Evolutionary conservation across 2,888 invertebrate species (phyloP).

Genomic region (Drosophila bunnanda): DNA sequence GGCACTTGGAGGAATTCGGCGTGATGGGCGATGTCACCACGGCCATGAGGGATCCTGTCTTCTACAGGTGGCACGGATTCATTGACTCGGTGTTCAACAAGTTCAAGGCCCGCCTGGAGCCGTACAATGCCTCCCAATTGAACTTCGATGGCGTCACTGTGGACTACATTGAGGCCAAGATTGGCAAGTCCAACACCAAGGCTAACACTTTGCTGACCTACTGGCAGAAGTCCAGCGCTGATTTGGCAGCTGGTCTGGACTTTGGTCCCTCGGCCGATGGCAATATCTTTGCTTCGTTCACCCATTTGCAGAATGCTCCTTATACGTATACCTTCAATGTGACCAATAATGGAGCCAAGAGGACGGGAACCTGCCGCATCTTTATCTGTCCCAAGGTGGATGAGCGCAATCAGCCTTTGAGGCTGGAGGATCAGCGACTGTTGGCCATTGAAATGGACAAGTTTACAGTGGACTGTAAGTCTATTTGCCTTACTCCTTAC

Average conservation of each 20-base stretch:
- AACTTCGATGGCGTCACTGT: slow-evolving; percentile 67
- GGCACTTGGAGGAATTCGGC: slow-evolving; percentile 89
- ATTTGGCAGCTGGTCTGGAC: slow-evolving; percentile 92
- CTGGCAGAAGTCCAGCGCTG: slow-evolving; percentile 93
- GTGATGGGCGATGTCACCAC: slow-evolving; percentile 93
- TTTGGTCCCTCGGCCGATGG: slow-evolving; percentile 88
- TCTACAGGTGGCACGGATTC: slow-evolving; percentile 94
- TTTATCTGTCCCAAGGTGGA: slow-evolving; percentile 89
- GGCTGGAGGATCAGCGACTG: slow-evolving; percentile 86
- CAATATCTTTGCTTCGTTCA: slow-evolving; percentile 89
- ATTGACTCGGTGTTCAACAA: slow-evolving; percentile 91
- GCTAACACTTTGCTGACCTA: slow-evolving; percentile 88
- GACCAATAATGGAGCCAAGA: slow-evolving; percentile 85
- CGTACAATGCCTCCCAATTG: slow-evolving; percentile 85
- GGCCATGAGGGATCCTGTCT: slow-evolving; percentile 94
- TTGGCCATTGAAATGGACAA: slow-evolving; percentile 90
- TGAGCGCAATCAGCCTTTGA: slow-evolving; percentile 87
- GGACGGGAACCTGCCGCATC: slow-evolving; percentile 88
- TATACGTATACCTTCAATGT: slow-evolving; percentile 89
- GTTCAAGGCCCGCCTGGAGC: slow-evolving; percentile 87
- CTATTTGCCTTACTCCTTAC: too few species aligned
- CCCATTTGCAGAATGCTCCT: slow-evolving; percentile 91
- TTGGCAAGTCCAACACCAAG: slow-evolving; percentile 63
- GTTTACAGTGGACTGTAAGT: slow-evolving; percentile 87
- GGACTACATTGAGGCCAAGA: slow-evolving; percentile 64